Evolutionary conservation across 2,888 invertebrate genomes (phyloP).

Genomic region (Drosophila cognata): DNA sequence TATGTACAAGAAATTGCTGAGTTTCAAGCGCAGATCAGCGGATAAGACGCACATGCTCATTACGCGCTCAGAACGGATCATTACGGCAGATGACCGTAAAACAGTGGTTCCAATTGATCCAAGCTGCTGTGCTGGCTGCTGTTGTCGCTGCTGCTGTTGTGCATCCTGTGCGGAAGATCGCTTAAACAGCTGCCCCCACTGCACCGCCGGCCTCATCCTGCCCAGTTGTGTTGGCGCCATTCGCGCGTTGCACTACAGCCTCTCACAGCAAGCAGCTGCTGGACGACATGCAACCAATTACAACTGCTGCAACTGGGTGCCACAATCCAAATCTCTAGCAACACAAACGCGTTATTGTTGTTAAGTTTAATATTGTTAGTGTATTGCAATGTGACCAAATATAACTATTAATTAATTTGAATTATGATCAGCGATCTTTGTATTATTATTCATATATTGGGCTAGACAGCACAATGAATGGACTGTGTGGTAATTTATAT

Average conservation of each 20-base stretch:
- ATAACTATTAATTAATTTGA: not conserved
- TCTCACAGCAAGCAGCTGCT: slow-evolving; percentile 43
- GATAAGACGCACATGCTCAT: slow-evolving; percentile 30
- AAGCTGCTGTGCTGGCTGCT: slow-evolving; percentile 6
- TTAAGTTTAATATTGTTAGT: slow-evolving; percentile 2
- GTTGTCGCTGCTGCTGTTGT: slow-evolving; percentile 5
- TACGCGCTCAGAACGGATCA: slow-evolving; percentile 7
- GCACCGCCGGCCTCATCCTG: slow-evolving; percentile 65
- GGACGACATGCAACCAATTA: slow-evolving; percentile 47
- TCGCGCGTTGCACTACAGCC: slow-evolving; percentile 63
- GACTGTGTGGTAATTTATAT: not conserved
- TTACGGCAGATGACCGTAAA: slow-evolving; percentile 60
- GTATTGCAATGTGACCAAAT: slow-evolving; percentile 9
- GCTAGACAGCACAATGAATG: not conserved
- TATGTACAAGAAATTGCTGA: slow-evolving; percentile 83
- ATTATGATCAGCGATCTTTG: not conserved
- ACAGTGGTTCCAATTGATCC: not conserved
- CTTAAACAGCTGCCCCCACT: slow-evolving; percentile 28
- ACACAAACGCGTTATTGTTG: slow-evolving; percentile 21
- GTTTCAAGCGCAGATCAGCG: slow-evolving; percentile 56
- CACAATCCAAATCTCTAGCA: slow-evolving; percentile 17
- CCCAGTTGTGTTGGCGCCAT: slow-evolving; percentile 86
- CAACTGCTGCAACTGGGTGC: slow-evolving; percentile 36
- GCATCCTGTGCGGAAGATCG: slow-evolving; percentile 15
- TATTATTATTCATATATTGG: not conserved